Evolutionary conservation across 2,888 invertebrate species (phyloP), one percentile per base, ranked within the genome.

Genomic region (Dioctria rufipes): DNA sequence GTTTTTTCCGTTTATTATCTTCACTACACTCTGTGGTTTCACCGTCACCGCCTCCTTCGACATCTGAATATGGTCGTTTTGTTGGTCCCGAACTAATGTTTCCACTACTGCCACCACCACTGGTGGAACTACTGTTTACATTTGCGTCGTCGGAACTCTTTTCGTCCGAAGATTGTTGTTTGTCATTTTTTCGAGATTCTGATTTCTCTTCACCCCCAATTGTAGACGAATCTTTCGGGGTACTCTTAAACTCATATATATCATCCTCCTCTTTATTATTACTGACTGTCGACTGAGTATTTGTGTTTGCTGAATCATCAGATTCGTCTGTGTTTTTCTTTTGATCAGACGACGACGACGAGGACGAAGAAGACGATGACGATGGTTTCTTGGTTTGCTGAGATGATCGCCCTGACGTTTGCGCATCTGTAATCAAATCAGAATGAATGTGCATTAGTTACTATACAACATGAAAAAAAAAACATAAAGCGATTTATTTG

Each of bases 1-100:
- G 91, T 87, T 95, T 93, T 87, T 95, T 95, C 79, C 93, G 91
- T 83, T 93, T 93, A 58, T 90, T 91, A 80, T 89, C 88, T 78
- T 93, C 93, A 13, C 94, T 94, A 39, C 71, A 71, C 84, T 96
- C 95, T 43, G 89, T 89, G 13, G 88, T 86, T 37, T 93, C 93
- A 65, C 87, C 86, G 80, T 93, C 93, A 65, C 87, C 86, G 80
- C 86, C 88, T 49, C 93, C 93, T 58, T 91, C 92, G 85, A 90
- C 87, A 82, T 90, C 90, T 39, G 90, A 88, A 86, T 89, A 83
- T 8, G 83, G 49, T n/a, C 86, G 83, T 66, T 86, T 86, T 39
- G 82, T 63, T 82, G 82, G 83, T n/a, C 80, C 81, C 25, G 69
- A 43, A 11, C 51, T 66, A 25, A 13, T 37, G 58, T 40, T 65